These are phyloP conservation scores for Catostomus latipinnis DNA, from an alignment of 2,797 vertebrate species.

Conservation along the genomic window DNA sequence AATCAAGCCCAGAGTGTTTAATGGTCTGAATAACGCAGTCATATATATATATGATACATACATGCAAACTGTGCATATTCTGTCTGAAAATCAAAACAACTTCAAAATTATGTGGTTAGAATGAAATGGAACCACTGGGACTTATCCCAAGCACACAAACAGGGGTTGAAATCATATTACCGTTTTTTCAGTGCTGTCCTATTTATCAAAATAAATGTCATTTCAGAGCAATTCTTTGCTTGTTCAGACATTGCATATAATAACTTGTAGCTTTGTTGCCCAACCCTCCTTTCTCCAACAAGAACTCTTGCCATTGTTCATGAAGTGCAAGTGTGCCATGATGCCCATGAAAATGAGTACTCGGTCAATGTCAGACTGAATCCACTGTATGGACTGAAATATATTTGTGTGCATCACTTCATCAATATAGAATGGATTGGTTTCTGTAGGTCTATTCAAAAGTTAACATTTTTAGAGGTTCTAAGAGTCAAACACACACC, in stretches of 20 bases:
- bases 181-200: no score
- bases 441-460: not conserved
- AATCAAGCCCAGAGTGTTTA: not conserved
- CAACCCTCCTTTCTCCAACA: conserved; percentile 40
- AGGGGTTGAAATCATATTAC: not conserved
- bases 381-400: no score
- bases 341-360: conserved; percentile 1
- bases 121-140: not conserved
- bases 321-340: conserved; percentile 19
- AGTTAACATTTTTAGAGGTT: conserved; percentile 4
- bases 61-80: not conserved
- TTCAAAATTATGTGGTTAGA: not conserved
- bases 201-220: not conserved
- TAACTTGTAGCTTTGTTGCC: conserved; percentile 10
- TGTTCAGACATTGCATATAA: conserved; percentile 10
- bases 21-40: not conserved
- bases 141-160: no score
- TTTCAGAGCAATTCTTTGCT: not conserved
- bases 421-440: not conserved
- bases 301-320: conserved; percentile 44
- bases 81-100: not conserved
- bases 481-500: not conserved
- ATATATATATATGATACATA: not conserved
- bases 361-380: conserved; percentile 7
- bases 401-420: not conserved